Evolutionary conservation across 2,888 invertebrate species (phyloP).

Genomic region (Cephus pygmeus): DNA sequence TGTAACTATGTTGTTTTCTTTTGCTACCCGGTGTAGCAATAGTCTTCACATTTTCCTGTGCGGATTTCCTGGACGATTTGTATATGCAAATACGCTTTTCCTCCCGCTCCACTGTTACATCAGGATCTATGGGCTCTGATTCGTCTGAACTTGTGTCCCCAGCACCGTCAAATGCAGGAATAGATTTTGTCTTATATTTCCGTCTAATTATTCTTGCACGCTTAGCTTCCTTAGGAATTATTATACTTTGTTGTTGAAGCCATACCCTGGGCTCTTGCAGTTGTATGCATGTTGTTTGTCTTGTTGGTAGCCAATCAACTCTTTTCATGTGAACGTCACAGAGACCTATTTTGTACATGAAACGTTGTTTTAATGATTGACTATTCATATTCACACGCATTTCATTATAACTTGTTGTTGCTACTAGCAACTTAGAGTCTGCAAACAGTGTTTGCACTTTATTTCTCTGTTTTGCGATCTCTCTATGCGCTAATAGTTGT

Average conservation of each 20-base stretch:
- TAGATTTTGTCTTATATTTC: slow-evolving; percentile 9
- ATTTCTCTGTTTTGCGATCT: background rate
- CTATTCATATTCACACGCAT: background rate
- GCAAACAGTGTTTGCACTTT: slow-evolving; percentile 4
- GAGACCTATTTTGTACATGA: slow-evolving; percentile 17
- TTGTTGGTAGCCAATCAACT: slow-evolving; percentile 10
- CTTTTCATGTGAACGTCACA: slow-evolving; percentile 13
- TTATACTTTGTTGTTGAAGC: slow-evolving; percentile 27
- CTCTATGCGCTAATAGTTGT: background rate
- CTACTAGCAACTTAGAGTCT: slow-evolving; percentile 18
- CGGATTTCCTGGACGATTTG: slow-evolving; percentile 21
- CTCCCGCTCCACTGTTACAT: slow-evolving; percentile 43
- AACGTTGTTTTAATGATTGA: slow-evolving; percentile 14
- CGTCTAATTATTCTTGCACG: background rate
- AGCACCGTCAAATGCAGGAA: slow-evolving; percentile 53
- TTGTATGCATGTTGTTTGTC: slow-evolving; percentile 15
- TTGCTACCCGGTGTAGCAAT: slow-evolving; percentile 38
- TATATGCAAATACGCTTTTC: slow-evolving; percentile 52
- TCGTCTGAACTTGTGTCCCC: slow-evolving; percentile 43
- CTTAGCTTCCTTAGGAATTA: slow-evolving; percentile 20
- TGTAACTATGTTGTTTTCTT: slow-evolving; percentile 33
- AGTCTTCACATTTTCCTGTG: background rate
- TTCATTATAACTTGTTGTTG: slow-evolving; percentile 14
- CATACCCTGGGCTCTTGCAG: slow-evolving; percentile 26
- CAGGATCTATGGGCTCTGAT: slow-evolving; percentile 38